Evolutionary conservation across 2,797 vertebrate species (phyloP).

Genomic region (Choloepus didactylus): DNA sequence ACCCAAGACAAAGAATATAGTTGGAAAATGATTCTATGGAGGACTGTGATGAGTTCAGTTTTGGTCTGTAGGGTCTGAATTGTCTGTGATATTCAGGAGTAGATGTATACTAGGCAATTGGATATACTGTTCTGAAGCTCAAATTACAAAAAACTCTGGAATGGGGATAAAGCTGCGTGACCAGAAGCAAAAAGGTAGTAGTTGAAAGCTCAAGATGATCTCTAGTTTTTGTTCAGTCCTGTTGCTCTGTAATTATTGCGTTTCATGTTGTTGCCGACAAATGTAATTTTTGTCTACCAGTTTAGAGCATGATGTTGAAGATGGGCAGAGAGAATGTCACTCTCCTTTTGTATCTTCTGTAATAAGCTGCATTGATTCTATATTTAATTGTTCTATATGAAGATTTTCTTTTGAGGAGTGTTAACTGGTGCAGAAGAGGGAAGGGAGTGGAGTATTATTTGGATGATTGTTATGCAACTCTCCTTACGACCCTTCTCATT

Average conservation of each 20-base stretch:
- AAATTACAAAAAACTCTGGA: conserved; percentile 1
- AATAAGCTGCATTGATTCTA: neutral
- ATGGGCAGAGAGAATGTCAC: neutral
- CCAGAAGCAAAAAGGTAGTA: neutral
- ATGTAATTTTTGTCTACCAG: conserved; percentile 58
- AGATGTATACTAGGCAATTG: neutral
- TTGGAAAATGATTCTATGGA: neutral
- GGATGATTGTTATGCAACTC: neutral
- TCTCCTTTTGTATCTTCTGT: conserved; percentile 34
- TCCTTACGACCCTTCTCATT: neutral
- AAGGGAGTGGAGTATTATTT: neutral
- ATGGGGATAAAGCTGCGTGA: neutral
- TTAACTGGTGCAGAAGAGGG: conserved; percentile 17
- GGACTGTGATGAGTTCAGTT: neutral
- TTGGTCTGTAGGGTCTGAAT: neutral
- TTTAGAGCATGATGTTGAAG: conserved; percentile 39
- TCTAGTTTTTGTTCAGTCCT: neutral
- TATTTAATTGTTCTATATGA: neutral
- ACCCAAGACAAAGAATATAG: neutral
- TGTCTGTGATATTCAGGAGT: neutral
- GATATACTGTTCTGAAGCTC: conserved; percentile 28
- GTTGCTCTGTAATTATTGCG: conserved; percentile 16
- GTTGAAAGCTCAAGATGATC: conserved; percentile 30
- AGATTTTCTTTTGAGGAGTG: conserved; percentile 20
- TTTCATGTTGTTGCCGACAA: conserved; percentile 39